A percentile compares a stretch with the other conserved stretches of the same genome.
These are phyloP conservation scores for Cinara cedri DNA, from an alignment of 2,888 invertebrate species.

Conservation along the genomic window DNA sequence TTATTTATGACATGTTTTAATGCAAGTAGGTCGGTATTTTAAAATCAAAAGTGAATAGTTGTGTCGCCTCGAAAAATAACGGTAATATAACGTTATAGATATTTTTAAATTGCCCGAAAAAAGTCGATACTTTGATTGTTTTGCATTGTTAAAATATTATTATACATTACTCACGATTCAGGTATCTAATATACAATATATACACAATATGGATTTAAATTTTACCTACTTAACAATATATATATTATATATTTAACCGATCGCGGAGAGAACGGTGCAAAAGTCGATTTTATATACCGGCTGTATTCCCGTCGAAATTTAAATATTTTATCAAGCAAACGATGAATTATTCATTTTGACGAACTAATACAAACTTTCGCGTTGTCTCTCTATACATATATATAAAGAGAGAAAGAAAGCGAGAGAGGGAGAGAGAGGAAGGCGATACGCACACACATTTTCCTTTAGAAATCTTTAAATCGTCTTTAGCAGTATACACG, in stretches of 20 bases:
- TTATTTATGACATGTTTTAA: too few species aligned
- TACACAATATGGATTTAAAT: not conserved
- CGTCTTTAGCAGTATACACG: not conserved
- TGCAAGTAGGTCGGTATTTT: too few species aligned
- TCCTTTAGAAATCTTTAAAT: slow-evolving; percentile 17
- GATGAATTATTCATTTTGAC: slow-evolving; percentile 40
- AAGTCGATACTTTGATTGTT: too few species aligned
- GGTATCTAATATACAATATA: not conserved
- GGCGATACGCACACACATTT: too few species aligned
- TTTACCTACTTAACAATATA: not conserved
- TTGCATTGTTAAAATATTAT: too few species aligned
- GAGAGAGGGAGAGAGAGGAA: too few species aligned
- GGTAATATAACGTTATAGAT: too few species aligned
- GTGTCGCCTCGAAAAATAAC: too few species aligned
- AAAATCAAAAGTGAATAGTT: too few species aligned
- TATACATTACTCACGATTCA: not conserved
- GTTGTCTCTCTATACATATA: slow-evolving; percentile 18
- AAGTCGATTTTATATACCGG: slow-evolving; percentile 34
- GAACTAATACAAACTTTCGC: slow-evolving; percentile 11
- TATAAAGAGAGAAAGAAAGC: slow-evolving; percentile 17
- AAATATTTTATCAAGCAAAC: slow-evolving; percentile 40
- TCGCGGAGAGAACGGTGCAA: not conserved
- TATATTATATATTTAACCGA: not conserved
- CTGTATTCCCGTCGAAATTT: not conserved
- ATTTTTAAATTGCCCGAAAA: too few species aligned